Percentiles rank a stretch among this genome's conserved stretches.
Evolutionary conservation across 1,140 invertebrate species (phyloP).

Genomic region (Myzus persicae): DNA sequence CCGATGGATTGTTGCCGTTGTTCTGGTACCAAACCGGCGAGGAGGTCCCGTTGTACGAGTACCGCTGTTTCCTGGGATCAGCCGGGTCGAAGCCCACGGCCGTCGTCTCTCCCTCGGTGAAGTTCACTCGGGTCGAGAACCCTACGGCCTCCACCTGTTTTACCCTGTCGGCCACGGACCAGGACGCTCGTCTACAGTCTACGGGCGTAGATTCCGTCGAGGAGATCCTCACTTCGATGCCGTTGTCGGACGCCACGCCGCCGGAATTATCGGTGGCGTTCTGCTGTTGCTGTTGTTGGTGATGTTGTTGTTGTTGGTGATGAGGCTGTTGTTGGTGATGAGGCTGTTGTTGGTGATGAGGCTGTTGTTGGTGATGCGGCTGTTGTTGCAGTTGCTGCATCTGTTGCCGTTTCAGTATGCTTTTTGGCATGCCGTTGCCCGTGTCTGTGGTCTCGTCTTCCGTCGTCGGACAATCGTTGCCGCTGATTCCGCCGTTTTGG

Average conservation of each 20-base stretch:
- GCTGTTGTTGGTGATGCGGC: not conserved
- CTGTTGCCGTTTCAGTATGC: conserved; percentile 39
- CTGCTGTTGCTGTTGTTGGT: not conserved
- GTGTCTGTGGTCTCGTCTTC: not conserved
- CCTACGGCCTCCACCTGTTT: conserved; percentile 65
- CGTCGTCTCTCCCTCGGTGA: conserved; percentile 65
- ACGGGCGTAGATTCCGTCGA: conserved; percentile 59
- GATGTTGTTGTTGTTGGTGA: not conserved
- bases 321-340: not conserved
- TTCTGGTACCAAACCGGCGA: conserved; percentile 52
- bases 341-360: not conserved
- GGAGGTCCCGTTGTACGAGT: conserved; percentile 30
- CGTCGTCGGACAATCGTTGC: not conserved
- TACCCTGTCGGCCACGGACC: conserved; percentile 67
- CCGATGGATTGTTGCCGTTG: conserved; percentile 17
- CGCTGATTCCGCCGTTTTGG: not conserved
- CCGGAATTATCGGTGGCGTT: not conserved
- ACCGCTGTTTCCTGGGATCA: not conserved
- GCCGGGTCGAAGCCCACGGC: conserved; percentile 62
- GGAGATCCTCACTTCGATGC: conserved; percentile 61
- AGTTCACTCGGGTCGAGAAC: conserved; percentile 70
- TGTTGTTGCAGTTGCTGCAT: not conserved
- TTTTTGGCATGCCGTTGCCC: not conserved
- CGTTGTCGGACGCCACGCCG: conserved; percentile 61
- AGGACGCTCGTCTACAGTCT: conserved; percentile 63